phyloP scores from a whole-genome alignment of 2,113 vertebrate genomes.

The Sylvilagus bachmani region DNA sequence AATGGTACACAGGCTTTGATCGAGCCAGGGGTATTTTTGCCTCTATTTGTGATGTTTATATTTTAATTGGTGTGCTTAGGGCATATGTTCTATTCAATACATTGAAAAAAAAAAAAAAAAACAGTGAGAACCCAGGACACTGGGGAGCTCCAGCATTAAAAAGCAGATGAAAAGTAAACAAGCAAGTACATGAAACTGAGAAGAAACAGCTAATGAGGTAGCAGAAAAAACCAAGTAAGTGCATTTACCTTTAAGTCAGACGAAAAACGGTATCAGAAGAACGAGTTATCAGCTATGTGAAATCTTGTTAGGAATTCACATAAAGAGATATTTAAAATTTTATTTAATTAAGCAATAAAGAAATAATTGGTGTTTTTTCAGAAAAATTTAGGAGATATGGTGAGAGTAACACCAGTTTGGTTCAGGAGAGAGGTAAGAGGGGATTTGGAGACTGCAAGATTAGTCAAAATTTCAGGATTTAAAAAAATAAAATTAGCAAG shows the following conservation, averaged over 20 bases:
- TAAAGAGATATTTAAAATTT: not conserved
- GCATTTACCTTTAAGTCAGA: not conserved
- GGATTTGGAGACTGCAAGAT: not conserved
- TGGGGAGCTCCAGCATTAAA: not conserved
- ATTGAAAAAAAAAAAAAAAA: not conserved
- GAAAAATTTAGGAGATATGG: not conserved
- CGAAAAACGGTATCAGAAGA: not conserved
- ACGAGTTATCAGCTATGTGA: not conserved
- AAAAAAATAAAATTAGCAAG: no score
- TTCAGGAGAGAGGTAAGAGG: not conserved
- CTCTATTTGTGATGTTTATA: no score
- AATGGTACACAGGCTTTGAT: no score
- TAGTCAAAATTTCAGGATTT: not conserved
- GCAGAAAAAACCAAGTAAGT: not conserved
- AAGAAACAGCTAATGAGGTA: not conserved
- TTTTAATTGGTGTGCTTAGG: not conserved
- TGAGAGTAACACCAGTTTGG: not conserved
- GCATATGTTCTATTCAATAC: not conserved
- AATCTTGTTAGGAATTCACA: not conserved
- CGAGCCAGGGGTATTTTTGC: no score
- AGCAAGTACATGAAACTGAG: not conserved
- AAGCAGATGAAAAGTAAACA: not conserved
- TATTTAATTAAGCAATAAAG: not conserved
- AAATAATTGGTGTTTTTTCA: conserved; percentile 2
- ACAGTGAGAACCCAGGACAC: not conserved